phyloP scores from a whole-genome alignment of 2,888 invertebrate species.

The Charanyca ferruginea region DNA sequence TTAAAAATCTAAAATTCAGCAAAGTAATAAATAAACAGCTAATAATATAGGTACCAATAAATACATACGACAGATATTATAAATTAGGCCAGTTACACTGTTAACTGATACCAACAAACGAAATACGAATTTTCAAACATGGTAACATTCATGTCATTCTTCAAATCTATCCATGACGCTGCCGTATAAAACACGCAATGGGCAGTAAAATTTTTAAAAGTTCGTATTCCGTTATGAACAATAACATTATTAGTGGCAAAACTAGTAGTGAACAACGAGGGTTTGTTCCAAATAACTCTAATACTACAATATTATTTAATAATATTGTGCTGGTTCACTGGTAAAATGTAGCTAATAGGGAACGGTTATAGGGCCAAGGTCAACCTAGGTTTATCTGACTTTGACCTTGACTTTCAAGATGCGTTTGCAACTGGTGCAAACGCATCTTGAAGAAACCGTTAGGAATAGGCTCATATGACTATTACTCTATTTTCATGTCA shows the following conservation, averaged over 20 bases:
- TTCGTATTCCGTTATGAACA: constrained; percentile 49
- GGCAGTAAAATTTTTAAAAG: constrained; percentile 25
- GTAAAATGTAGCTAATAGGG: constrained; percentile 46
- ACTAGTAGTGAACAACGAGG: constrained; percentile 76
- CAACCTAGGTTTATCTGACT: too few relatives aligned
- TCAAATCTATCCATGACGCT: not conserved
- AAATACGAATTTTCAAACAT: constrained; percentile 40
- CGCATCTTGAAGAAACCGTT: not conserved
- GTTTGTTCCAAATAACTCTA: constrained; percentile 79
- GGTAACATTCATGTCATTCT: constrained; percentile 41
- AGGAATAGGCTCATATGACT: too few relatives aligned
- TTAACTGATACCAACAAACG: constrained; percentile 52
- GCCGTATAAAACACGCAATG: constrained; percentile 24
- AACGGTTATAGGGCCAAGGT: not conserved
- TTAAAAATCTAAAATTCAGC: constrained; percentile 29
- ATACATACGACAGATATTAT: constrained; percentile 54
- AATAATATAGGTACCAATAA: constrained; percentile 27
- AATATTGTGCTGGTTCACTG: constrained; percentile 60
- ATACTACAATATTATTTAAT: constrained; percentile 68
- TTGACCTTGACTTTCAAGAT: not conserved
- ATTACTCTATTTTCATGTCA: too few relatives aligned
- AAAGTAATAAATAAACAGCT: constrained; percentile 43
- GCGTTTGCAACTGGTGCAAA: not conserved
- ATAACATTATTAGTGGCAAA: constrained; percentile 58
- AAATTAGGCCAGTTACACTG: constrained; percentile 70